phyloP scores from a whole-genome alignment of 2,888 invertebrate species.

The Imbricaverruca yamaguchii region DNA sequence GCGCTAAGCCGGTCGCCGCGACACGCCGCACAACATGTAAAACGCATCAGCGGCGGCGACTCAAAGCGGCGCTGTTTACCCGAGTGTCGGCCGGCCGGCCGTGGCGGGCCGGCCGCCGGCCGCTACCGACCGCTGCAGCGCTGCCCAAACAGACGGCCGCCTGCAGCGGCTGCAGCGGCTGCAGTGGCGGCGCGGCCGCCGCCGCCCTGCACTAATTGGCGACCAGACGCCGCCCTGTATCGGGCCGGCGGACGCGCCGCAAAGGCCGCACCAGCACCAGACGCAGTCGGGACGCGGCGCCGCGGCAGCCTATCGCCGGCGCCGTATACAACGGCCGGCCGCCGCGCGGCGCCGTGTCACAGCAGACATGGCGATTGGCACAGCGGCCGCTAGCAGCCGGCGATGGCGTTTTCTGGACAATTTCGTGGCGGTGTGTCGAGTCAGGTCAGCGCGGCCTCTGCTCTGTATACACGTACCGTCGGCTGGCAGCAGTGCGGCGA shows the following conservation, averaged over 20 bases:
- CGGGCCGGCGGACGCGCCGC: not conserved
- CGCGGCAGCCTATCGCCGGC: not conserved
- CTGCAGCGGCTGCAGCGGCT: not conserved
- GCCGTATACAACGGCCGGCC: not conserved
- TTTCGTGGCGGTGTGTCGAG: not conserved
- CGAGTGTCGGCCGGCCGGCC: not conserved
- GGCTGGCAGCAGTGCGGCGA: not conserved
- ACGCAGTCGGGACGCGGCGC: not conserved
- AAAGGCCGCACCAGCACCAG: not conserved
- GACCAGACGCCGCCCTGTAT: no score
- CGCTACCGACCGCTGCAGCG: not conserved
- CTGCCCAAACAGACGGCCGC: not conserved
- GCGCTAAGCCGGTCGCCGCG: conserved; percentile 2
- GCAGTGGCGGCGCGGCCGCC: not conserved
- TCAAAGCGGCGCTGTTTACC: conserved; percentile 5
- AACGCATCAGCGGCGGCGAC: conserved; percentile 13
- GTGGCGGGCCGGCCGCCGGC: no score
- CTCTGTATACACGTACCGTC: not conserved
- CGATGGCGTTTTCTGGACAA: not conserved
- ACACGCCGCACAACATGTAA: conserved; percentile 16
- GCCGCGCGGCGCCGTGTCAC: not conserved
- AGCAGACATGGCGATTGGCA: not conserved
- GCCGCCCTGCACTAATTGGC: not conserved
- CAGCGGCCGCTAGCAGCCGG: not conserved
- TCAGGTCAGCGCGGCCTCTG: no score